A percentile compares a stretch with the other conserved stretches of the same genome.
phyloP scores from a whole-genome alignment of 2,888 invertebrate species.

The Seira musarum region DNA sequence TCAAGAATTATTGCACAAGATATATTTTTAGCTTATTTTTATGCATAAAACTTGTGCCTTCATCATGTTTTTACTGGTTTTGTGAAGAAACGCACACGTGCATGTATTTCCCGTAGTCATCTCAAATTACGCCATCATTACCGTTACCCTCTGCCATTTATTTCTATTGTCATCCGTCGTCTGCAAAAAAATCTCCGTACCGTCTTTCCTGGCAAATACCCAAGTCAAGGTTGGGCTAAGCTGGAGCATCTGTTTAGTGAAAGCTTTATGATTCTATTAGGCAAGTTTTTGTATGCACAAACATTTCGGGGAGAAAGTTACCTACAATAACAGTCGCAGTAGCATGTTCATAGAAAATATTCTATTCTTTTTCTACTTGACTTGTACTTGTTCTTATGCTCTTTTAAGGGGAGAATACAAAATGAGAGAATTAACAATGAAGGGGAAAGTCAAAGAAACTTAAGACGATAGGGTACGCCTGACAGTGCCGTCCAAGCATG shows the following conservation, averaged over 20 bases:
- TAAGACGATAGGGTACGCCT: background rate
- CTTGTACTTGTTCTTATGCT: background rate
- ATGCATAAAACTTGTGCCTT: background rate
- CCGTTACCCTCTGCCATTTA: slow-evolving; percentile 34
- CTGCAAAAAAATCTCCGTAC: slow-evolving; percentile 13
- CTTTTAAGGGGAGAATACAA: background rate
- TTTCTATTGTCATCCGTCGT: slow-evolving; percentile 29
- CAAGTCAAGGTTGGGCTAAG: background rate
- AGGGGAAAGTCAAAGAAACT: slow-evolving; percentile 23
- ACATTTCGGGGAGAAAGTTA: background rate
- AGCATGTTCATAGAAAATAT: background rate
- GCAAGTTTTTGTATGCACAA: background rate
- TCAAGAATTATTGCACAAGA: slow-evolving; percentile 20
- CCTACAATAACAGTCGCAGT: background rate
- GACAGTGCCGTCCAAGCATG: slow-evolving; percentile 26
- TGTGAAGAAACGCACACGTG: slow-evolving; percentile 26
- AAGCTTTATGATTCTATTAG: background rate
- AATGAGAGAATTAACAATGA: background rate
- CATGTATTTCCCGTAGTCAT: slow-evolving; percentile 20
- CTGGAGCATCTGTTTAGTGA: background rate
- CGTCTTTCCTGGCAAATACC: background rate
- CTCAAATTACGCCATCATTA: slow-evolving; percentile 38
- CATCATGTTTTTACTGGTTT: background rate
- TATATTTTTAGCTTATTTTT: background rate
- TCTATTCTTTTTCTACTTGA: background rate